Conservation (phyloP, 2,113 vertebrate genomes). For the Rutilus rutilus region DNA sequence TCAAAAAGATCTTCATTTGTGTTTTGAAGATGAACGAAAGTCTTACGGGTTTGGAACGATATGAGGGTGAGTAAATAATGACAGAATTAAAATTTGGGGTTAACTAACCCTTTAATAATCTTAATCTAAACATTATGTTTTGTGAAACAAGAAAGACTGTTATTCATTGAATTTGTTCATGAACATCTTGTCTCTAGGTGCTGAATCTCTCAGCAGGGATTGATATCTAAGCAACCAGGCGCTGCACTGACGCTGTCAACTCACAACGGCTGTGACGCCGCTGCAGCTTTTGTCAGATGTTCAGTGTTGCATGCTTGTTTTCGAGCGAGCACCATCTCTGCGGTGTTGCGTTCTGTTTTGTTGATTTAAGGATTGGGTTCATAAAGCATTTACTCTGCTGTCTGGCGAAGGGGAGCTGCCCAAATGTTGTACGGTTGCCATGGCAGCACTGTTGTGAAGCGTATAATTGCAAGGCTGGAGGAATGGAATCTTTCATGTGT, state of each 20-base stretch:
- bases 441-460: conserved; percentile 37
- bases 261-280: neutral
- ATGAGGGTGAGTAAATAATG: too few species aligned
- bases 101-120: neutral
- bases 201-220: conserved; percentile 13
- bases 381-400: neutral
- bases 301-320: conserved; percentile 12
- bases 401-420: neutral
- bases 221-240: conserved; percentile 12
- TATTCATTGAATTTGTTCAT: neutral
- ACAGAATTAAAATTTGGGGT: too few species aligned
- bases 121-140: neutral
- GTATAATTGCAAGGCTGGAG: neutral
- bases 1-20: too few species aligned
- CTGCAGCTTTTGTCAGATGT: conserved; percentile 9
- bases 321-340: neutral
- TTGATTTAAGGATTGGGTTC: conserved; percentile 3
- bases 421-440: conserved; percentile 35
- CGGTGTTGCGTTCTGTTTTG: conserved; percentile 10
- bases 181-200: conserved; percentile 15
- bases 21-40: too few species aligned
- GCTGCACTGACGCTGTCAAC: neutral
- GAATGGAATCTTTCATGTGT: conserved; percentile 9
- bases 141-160: neutral
- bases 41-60: too few species aligned